Base-by-base conservation (phyloP, 2,888 invertebrate species). In the Drosophila kokeensis region DNA sequence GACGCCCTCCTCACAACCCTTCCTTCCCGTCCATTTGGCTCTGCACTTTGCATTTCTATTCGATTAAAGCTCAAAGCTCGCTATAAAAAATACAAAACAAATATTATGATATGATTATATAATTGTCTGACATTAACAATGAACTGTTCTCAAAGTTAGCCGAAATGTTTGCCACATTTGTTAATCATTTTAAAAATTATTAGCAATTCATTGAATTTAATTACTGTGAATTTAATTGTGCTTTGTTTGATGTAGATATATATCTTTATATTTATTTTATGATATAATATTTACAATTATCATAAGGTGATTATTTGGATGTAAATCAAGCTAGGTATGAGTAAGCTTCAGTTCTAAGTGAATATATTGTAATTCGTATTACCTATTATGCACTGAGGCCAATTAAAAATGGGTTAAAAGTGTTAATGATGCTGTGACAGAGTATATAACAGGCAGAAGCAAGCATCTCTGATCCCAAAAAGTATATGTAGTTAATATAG, bases 21-120 rank as follows among this genome's bases (percentile, higher is more conserved):
- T n/a, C 24, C 30, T 1, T 3, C 36, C 29, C 30, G 1, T 30
- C 21, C 11, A 63, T 69, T 71, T 61, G 38, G 55, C 57, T 67
- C 61, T 67, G 32, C 61, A 58, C 11, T 65, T 40, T 52, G 48
- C 64, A 63, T 69, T 54, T n/a, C n/a, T n/a, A 61, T 45, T 34
- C 24, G 42, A 34, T 61, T 42, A 15, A 27, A 30, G 32, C 11
- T 7, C 21, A n/a, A 45, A 4, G 30, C 4, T 8, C 15, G 45
- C 45, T 15, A 45, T 45, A 45, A 24, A 45, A 24, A 45, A 36
- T 15, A 34, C 4, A 24, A 6, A 30, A 32, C 32, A 58, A 55
- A 38, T 57, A 24, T 36, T 36, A 27, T 36, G 29, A 34, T 11
- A 38, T 21, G 4, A 32, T 29, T 42, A 15, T 40, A 53, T 53